A percentile compares a stretch with the other conserved stretches of the same genome.
Conservation (phyloP, 2,888 invertebrate genomes). For the Thymelicus lineola region DNA sequence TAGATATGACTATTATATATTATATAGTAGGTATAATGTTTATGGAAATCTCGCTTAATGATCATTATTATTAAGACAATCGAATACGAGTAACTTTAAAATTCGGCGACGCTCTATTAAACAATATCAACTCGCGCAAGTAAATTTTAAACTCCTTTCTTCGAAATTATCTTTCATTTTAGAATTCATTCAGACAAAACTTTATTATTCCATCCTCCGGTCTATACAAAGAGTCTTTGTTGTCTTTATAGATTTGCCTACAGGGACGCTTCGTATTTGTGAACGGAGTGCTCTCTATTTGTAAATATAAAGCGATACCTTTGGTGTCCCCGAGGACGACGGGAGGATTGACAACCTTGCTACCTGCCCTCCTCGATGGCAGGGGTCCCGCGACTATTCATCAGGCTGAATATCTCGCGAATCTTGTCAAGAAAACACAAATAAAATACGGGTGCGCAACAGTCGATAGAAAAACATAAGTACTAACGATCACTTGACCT, state of each 20-base stretch:
- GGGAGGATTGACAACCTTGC: constrained; percentile 19
- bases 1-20: too few relatives aligned
- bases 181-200: constrained; percentile 13
- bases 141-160: constrained; percentile 14
- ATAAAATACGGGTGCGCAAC: too few relatives aligned
- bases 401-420: constrained; percentile 4
- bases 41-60: neutral
- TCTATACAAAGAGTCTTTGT: constrained; percentile 25
- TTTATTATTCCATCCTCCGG: constrained; percentile 16
- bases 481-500: too few relatives aligned
- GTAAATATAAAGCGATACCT: constrained; percentile 30
- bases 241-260: constrained; percentile 32
- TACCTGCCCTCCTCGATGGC: neutral
- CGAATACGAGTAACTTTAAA: neutral
- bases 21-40: too few relatives aligned
- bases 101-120: neutral
- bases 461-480: too few relatives aligned
- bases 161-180: constrained; percentile 21
- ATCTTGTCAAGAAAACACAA: neutral
- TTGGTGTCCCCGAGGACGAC: constrained; percentile 22
- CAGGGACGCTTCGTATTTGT: constrained; percentile 26
- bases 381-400: constrained; percentile 2
- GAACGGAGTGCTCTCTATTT: constrained; percentile 21
- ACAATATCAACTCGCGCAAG: neutral
- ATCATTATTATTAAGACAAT: neutral